Percentiles rank a stretch among this genome's conserved stretches.
These are phyloP conservation scores for Onchidella celtica DNA, from an alignment of 2,888 invertebrate genomes.

Conservation along the genomic window DNA sequence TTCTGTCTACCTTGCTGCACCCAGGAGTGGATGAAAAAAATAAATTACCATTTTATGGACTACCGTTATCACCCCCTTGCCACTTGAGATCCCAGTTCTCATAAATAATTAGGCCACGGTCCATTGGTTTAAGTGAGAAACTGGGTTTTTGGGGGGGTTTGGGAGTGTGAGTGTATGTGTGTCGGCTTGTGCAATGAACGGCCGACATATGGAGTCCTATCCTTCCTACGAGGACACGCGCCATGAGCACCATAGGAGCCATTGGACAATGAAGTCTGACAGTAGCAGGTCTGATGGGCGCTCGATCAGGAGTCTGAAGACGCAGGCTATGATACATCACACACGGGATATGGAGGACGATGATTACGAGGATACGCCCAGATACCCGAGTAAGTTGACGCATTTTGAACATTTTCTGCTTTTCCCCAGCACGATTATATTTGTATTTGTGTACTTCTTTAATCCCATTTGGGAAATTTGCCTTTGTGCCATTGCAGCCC, in stretches of 20 bases:
- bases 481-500: too few species aligned
- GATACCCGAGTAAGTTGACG: conserved; percentile 17
- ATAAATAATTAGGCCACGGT: too few species aligned
- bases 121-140: too few species aligned
- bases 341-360: conserved; percentile 14
- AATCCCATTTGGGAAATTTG: too few species aligned
- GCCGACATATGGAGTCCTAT: neutral
- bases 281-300: conserved; percentile 32
- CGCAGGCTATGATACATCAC: conserved; percentile 29
- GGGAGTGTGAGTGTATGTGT: too few species aligned
- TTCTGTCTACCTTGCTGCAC: too few species aligned
- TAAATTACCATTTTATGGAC: too few species aligned
- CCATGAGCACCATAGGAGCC: conserved; percentile 1
- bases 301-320: conserved; percentile 32
- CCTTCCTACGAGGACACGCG: neutral
- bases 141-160: too few species aligned
- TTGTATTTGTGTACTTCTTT: neutral
- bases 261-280: conserved; percentile 40
- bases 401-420: neutral
- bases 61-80: too few species aligned
- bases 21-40: too few species aligned
- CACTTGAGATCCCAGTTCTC: too few species aligned
- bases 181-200: neutral
- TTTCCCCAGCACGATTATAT: neutral
- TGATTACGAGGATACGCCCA: neutral